These are phyloP conservation scores for Arctopsyche grandis DNA, from an alignment of 1,140 invertebrate species.

Conservation along the genomic window DNA sequence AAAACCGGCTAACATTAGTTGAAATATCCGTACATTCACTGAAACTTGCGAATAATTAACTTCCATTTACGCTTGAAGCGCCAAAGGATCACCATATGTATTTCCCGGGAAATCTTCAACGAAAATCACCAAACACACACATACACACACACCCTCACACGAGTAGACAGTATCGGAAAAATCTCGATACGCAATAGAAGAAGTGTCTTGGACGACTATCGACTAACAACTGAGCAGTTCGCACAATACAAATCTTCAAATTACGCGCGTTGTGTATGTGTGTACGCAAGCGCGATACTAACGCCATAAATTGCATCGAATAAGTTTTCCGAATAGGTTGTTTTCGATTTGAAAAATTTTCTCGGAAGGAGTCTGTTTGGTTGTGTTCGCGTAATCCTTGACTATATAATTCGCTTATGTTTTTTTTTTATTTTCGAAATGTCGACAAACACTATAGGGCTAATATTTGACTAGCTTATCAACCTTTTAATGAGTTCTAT, in stretches of 20 bases:
- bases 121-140: too few species aligned
- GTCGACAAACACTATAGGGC: background rate
- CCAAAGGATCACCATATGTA: too few species aligned
- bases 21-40: constrained; percentile 33
- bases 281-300: background rate
- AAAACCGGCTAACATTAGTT: background rate
- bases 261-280: background rate
- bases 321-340: too few species aligned
- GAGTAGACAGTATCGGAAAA: background rate
- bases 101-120: too few species aligned
- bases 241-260: constrained; percentile 14
- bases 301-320: too few species aligned
- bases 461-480: background rate
- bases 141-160: too few species aligned
- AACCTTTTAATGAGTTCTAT: background rate
- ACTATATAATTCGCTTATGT: background rate
- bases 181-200: background rate
- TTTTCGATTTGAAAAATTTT: background rate
- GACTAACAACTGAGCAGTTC: background rate
- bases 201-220: background rate
- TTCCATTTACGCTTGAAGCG: background rate
- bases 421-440: background rate
- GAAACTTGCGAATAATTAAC: background rate
- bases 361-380: background rate
- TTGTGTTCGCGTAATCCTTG: background rate